Evolutionary conservation across 2,113 vertebrate species (phyloP).

Genomic region (Salvator merianae): DNA sequence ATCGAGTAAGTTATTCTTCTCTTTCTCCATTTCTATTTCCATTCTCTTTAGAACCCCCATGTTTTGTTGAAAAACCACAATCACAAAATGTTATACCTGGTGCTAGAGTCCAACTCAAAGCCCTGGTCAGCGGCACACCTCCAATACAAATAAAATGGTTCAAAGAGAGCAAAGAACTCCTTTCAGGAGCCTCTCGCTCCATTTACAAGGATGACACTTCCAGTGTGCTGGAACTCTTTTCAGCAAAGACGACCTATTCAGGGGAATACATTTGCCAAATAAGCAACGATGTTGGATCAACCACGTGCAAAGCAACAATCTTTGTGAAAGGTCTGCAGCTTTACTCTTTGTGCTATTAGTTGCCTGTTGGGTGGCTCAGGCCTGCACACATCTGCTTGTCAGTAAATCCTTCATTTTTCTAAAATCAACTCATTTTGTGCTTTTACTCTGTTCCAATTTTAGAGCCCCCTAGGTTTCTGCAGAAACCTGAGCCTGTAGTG

Average conservation of each 20-base stretch:
- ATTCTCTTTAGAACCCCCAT: constrained; percentile 85
- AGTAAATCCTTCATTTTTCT: constrained; percentile 29
- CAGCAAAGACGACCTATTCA: constrained; percentile 86
- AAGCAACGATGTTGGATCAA: constrained; percentile 91
- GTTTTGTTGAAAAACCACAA: constrained; percentile 90
- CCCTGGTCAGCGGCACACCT: constrained; percentile 86
- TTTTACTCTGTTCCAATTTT: constrained; percentile 51
- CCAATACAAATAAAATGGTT: constrained; percentile 95
- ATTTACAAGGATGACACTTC: constrained; percentile 90
- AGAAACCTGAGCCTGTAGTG: constrained; percentile 86
- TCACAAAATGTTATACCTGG: constrained; percentile 89
- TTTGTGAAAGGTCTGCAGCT: constrained; percentile 93
- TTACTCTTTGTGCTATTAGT: background rate
- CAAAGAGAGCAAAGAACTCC: constrained; percentile 90
- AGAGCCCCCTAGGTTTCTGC: constrained; percentile 93
- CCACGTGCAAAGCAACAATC: constrained; percentile 85
- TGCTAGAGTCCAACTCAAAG: constrained; percentile 88
- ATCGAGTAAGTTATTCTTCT: constrained; percentile 26
- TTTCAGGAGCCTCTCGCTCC: constrained; percentile 83
- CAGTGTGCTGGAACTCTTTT: constrained; percentile 89
- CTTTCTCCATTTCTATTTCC: constrained; percentile 47
- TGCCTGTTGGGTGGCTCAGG: background rate
- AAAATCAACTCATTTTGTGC: background rate
- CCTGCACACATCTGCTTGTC: background rate
- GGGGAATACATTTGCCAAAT: constrained; percentile 93